Evolutionary conservation across 2,797 vertebrate species (phyloP).

Genomic region (Bovichtus diacanthus): DNA sequence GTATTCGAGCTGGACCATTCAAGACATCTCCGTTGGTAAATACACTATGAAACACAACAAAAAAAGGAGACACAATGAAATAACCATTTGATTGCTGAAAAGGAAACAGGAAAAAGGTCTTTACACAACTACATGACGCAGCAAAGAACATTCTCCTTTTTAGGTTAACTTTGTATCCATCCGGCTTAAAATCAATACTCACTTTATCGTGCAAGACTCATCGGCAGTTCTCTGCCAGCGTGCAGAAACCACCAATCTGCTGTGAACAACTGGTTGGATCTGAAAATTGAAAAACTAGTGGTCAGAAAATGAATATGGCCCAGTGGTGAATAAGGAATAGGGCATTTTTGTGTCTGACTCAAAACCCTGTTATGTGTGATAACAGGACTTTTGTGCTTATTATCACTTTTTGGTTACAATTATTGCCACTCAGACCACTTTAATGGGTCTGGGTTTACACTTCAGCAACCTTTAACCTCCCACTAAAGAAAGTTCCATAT

Average conservation of each 20-base stretch:
- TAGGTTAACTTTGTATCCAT: conserved; percentile 26
- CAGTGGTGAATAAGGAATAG: neutral
- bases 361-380: conserved; percentile 1
- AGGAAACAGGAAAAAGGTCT: neutral
- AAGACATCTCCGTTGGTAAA: conserved; percentile 84
- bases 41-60: conserved; percentile 72
- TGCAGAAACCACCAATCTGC: conserved; percentile 83
- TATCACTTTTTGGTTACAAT: neutral
- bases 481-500: neutral
- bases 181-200: conserved; percentile 67
- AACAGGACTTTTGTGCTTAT: neutral
- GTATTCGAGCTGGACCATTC: conserved; percentile 75
- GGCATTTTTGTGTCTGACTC: neutral
- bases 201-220: conserved; percentile 83
- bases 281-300: conserved; percentile 47
- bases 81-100: neutral
- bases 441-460: neutral
- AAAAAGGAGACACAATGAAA: neutral
- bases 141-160: neutral
- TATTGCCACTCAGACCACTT: neutral
- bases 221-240: conserved; percentile 82
- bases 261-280: conserved; percentile 87
- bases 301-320: neutral
- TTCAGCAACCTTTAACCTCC: neutral
- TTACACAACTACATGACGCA: neutral